Evolutionary conservation across 1,140 invertebrate species (phyloP).

Genomic region (honey bee (Apis mellifera)): DNA sequence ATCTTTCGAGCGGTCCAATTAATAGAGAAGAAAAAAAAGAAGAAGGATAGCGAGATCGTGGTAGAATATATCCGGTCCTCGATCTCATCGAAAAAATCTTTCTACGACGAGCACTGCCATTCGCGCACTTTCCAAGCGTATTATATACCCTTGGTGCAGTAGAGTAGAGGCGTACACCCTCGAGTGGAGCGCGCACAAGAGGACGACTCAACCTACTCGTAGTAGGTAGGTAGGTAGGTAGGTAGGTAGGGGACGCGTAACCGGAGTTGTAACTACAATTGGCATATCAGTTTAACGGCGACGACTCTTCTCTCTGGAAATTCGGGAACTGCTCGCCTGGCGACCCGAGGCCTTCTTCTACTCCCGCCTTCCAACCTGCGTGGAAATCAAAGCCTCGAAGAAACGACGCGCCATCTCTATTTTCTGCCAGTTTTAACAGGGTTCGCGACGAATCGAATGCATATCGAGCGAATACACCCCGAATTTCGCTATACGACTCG

Average conservation of each 20-base stretch:
- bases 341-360: too few relatives aligned
- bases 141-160: not conserved
- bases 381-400: not conserved
- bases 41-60: not conserved
- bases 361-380: not conserved
- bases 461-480: too few relatives aligned
- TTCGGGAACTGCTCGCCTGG: conserved; percentile 26
- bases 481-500: too few relatives aligned
- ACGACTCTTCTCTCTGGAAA: conserved; percentile 57
- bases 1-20: conserved; percentile 15
- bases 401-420: not conserved
- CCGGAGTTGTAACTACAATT: conserved; percentile 64
- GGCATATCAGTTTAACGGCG: conserved; percentile 74
- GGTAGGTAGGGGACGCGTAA: conserved; percentile 32
- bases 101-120: conserved; percentile 63
- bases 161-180: conserved; percentile 2
- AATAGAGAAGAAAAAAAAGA: conserved; percentile 5
- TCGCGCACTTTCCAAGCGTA: conserved; percentile 48
- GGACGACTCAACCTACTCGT: conserved; percentile 41
- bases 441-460: not conserved
- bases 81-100: conserved; percentile 36
- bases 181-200: conserved; percentile 25
- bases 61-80: conserved; percentile 13
- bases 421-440: conserved; percentile 28
- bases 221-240: not conserved